Base-by-base conservation (phyloP, 2,113 vertebrate genomes). In the Macaca nemestrina region DNA sequence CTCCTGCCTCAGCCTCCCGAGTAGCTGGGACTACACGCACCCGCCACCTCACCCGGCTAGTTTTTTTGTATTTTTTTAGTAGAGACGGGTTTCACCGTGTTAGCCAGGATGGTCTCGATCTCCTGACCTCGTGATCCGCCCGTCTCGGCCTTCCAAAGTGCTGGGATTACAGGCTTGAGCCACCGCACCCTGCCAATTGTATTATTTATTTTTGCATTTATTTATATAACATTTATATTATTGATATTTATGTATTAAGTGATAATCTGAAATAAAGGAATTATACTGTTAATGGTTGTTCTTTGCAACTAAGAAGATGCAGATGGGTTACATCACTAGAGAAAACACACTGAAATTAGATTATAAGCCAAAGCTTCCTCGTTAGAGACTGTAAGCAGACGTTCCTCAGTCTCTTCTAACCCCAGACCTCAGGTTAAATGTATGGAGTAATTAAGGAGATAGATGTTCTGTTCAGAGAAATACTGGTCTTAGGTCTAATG, bases 251-350 rank as follows among this genome's bases (percentile, higher is more conserved):
- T 35, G 32, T 50, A 64, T 88, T n/a, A 84, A 61, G 12, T 75
- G 67, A 76, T 38, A 55, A 93, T 93, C 40, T 93, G 13, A 93
- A 95, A 70, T 91, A 87, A 96, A 93, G 10, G 7, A 55, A 90
- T 78, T 82, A 57, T 0, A 43, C 3, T 72, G 12, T 45, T 38
- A 38, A 40, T 52, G 35, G 16, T 85, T 35, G 2, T 40, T 81
- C 38, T 70, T 80, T 16, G 18, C 14, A 61, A 12, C 86, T 40
- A 25, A 50, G 35, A 93, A 84, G 72, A 50, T 27, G 23, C 61
- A 70, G 22, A 38, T 30, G 12, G 7, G 0, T 9, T 59, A 79
- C 38, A 27, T 95, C 61, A 4, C 25, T 59, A 16, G 6, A 45
- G 32, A 52, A n/a, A 3, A 25, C n/a, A 30, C 38, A 57, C 17